Evolutionary conservation across 2,113 vertebrate genomes (phyloP), one percentile per base, ranked within the genome.

Genomic region (Sciurus niger): DNA sequence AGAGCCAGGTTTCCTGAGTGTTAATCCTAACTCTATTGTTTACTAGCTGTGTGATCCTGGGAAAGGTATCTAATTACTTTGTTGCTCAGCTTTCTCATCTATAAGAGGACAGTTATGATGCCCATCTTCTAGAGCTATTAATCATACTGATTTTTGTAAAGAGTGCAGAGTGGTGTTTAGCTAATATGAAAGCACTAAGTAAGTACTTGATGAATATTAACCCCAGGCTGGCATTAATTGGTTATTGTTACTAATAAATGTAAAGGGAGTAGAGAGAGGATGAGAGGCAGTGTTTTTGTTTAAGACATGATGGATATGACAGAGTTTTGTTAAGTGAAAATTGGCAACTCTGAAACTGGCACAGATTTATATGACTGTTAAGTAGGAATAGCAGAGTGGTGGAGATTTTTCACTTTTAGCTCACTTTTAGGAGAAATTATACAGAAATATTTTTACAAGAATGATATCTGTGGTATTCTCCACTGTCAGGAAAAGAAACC

Each of bases 181-280:
- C 30, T 73, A 76, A 76, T 89, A 51, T 55, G 60, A 88, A 93
- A 92, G 53, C 55, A 83, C 68, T 86, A 37, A 93, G 28, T 85
- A 37, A 93, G 32, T 79, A 72, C 84, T 77, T 91, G 73, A 24
- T 63, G 40, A 58, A 28, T 80, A 80, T 76, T 78, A 78, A 53
- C 60, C 92, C 9, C 25, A 51, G 55, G 6, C 9, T 1, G 18
- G 40, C 6, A 10, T 72, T 65, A 65, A 70, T 28, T 92, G 48
- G 16, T 78, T 63, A 6, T 73, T 72, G 10, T 80, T 89, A 25
- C 85, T 84, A 37, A 89, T 78, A 76, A 40, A 79, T 72, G 32
- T 32, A 60, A n/a, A 53, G 53, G 30, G 51, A 60, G 48, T 82
- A 14, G 37, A 84, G 22, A 30, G 70, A 16, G 60, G 8, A 13